phyloP scores from a whole-genome alignment of 2,113 vertebrate genomes.

The Plestiodon gilberti region DNA sequence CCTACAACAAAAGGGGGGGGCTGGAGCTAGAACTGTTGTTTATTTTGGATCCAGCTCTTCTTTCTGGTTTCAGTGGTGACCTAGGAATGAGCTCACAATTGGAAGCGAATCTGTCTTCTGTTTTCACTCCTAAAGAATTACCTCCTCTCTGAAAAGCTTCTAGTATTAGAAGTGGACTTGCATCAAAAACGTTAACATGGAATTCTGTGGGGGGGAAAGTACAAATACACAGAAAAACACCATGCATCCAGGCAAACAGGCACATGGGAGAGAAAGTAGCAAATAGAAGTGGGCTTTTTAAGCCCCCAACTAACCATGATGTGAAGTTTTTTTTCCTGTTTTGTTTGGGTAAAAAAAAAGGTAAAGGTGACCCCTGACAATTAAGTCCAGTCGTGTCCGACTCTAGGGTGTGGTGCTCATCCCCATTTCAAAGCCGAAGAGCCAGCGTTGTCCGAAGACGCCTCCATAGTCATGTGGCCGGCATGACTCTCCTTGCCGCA shows the following conservation, averaged over 20 bases:
- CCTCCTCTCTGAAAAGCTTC: slow-evolving; percentile 73
- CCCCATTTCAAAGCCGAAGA: too few species aligned
- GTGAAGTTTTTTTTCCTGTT: neutral
- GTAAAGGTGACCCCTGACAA: too few species aligned
- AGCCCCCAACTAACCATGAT: neutral
- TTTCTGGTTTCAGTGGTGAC: slow-evolving; percentile 77
- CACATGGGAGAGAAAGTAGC: slow-evolving; percentile 30
- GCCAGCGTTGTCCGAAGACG: too few species aligned
- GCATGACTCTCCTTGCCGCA: too few species aligned
- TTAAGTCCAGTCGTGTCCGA: too few species aligned
- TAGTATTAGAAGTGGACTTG: slow-evolving; percentile 65
- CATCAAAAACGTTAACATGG: slow-evolving; percentile 68
- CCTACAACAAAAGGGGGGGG: slow-evolving; percentile 65
- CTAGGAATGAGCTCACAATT: slow-evolving; percentile 83
- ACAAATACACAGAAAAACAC: neutral
- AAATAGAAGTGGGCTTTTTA: slow-evolving; percentile 23
- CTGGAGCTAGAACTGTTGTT: slow-evolving; percentile 71
- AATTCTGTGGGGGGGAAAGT: slow-evolving; percentile 41
- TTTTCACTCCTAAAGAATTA: slow-evolving; percentile 82
- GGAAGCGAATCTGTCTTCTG: slow-evolving; percentile 81
- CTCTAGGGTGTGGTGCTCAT: too few species aligned
- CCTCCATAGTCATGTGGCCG: too few species aligned
- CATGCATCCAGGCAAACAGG: neutral
- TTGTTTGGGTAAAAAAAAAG: too few species aligned
- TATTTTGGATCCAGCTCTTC: slow-evolving; percentile 75